Evolutionary conservation across 2,888 invertebrate genomes (phyloP).

Genomic region (Hydrotaea cyrtoneurina): DNA sequence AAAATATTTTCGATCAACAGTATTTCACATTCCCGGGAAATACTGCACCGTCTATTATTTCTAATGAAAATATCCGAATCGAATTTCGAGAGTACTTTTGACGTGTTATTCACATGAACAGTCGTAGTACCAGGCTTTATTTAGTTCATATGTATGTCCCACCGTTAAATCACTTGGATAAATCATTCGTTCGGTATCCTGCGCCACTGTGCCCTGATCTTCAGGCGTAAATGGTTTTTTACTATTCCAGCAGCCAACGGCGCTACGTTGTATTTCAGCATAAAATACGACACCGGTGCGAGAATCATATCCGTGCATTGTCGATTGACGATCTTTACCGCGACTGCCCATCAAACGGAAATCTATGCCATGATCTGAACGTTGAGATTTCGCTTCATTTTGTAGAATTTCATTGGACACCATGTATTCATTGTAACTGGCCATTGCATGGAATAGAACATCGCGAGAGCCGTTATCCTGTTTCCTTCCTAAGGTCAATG

Average conservation of each 20-base stretch:
- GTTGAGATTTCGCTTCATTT: constrained; percentile 82
- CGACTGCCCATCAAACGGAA: constrained; percentile 85
- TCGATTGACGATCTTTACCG: constrained; percentile 85
- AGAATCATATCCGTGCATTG: constrained; percentile 86
- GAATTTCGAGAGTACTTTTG: too few species aligned
- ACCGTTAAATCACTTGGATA: constrained; percentile 87
- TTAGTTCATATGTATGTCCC: too few species aligned
- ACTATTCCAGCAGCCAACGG: constrained; percentile 89
- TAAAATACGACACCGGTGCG: constrained; percentile 85
- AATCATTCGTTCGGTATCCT: constrained; percentile 84
- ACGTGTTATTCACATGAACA: too few species aligned
- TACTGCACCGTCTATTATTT: too few species aligned
- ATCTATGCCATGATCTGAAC: constrained; percentile 82
- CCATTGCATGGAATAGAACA: constrained; percentile 90
- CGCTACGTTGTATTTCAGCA: constrained; percentile 86
- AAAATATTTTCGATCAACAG: not conserved
- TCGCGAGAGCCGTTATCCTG: constrained; percentile 83
- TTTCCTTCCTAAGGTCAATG: constrained; percentile 84
- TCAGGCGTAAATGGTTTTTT: constrained; percentile 79
- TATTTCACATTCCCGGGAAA: too few species aligned
- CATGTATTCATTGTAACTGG: constrained; percentile 86
- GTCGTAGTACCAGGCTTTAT: too few species aligned
- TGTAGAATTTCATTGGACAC: constrained; percentile 85
- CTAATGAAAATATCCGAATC: too few species aligned
- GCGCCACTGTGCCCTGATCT: constrained; percentile 83